Base-by-base conservation (phyloP, 2,888 invertebrate species). In the Sminthurinus aureus region DNA sequence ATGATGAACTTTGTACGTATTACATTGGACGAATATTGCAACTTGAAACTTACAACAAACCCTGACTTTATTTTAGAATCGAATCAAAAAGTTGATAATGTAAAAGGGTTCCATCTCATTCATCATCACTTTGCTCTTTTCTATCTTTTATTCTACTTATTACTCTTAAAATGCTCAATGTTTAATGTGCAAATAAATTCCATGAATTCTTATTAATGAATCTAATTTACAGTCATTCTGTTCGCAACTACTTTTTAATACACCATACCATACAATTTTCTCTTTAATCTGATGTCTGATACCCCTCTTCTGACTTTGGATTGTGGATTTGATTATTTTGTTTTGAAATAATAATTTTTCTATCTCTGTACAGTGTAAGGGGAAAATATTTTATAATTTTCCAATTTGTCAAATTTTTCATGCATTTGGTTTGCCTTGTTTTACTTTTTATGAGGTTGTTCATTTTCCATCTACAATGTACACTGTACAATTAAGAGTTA, bases 201-300 rank as follows among this genome's bases (percentile, higher is more conserved):
- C 71, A 71, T 71, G 24, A 71, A 71, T 71, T 24, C 22, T 20
- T 71, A 71, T 26, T 22, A 71, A 71, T 71, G 71, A 24, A 11
- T 26, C 24, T 13, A 15, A 22, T 22, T 24, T 71, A 15, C 4
- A 71, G 26, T 24, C 71, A 71, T 71, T 71, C 8, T 20, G n/a
- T 69, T 69, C n/a, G 6, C 24, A 24, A 13, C 71, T 24, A 69
- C 22, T 71, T 71, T 71, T 71, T 71, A 71, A 13, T 71, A 69
- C n/a, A 22, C 20, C 69, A 12, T 9, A n/a, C 64, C 18, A 69
- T 22, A 3, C 20, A 69, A 9, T 12, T 69, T 69, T 1, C 20
- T 4, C 22, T 64, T 58, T 58, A 12, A 12, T 12, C 58, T 12
- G 9, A 9, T 58, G 58, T 58, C 58, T 58, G 58, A 58, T 58